Base-by-base conservation (phyloP, 2,888 invertebrate species). In the Heliconius cydno region DNA sequence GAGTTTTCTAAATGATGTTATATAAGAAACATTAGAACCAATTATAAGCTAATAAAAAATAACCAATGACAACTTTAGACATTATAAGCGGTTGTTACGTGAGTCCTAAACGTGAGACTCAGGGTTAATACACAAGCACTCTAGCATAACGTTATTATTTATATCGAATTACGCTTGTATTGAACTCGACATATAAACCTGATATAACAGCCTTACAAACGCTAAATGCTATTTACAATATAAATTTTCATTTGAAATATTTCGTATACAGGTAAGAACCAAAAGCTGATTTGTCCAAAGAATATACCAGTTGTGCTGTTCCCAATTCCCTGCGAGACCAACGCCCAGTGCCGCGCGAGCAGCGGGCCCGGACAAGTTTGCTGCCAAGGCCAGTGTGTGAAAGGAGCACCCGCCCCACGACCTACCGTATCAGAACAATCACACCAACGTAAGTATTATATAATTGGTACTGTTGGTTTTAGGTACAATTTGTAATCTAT, bases 381-480 rank as follows among this genome's bases (percentile, higher is more conserved):
- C 90, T 95, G 95, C 85, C 91, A 93, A 66, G 94, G 92, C 68
- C 95, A 96, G 84, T 97, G 97, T 86, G 92, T 96, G 71, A 92
- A 95, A 83, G 97, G 97, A 19, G 93, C 96, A 41, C 93, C 95
- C 7, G 96, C 96, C 79, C 96, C 96, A 0, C 92, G 95, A 83
- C 94, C 95, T 25, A 91, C 90, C n/a, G 88, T 91, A 25, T 84
- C 87, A 66, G 90, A 91, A 65, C 86, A 90, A 83, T 85, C 91
- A n/a, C 95, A 95, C 84, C 94, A 94, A 90, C 95, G 95, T 95
- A 91, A 84, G 91, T 81, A 79, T 77, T 81, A 77, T 68, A 77
- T 22, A 72, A 77, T 63, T 34, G 19, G n/a, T 38, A 30, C 57
- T 72, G 34, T 28, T 46, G 34, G 1, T 41, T 41, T 41, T n/a